Conservation (phyloP, 2,888 invertebrate species). For the Therioaphis trifolii region DNA sequence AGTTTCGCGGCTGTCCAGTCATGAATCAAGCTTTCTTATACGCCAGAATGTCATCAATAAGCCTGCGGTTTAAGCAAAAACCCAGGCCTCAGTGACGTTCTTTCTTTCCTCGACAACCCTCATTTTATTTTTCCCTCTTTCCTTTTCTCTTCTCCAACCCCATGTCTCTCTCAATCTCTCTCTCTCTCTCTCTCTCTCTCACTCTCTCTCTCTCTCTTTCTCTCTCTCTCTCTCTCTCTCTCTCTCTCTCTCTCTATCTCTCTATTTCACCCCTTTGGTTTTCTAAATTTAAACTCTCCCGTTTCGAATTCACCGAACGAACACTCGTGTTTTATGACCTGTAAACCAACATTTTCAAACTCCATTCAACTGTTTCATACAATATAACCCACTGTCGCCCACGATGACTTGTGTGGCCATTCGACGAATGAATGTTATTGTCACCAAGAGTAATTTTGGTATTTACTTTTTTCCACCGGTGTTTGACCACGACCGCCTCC, state of each 20-base stretch:
- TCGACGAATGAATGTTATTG: background rate
- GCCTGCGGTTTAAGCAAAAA: slow-evolving; percentile 45
- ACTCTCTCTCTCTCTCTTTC: background rate
- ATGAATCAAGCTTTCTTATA: slow-evolving; percentile 57
- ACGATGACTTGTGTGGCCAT: background rate
- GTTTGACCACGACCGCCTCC: no score
- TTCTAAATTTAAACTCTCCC: background rate
- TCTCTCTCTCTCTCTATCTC: no score
- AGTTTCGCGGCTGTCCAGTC: slow-evolving; percentile 19
- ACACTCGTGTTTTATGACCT: slow-evolving; percentile 25
- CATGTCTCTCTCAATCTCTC: no score
- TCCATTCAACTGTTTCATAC: background rate
- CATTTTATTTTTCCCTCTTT: no score
- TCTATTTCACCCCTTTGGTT: no score
- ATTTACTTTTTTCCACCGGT: background rate
- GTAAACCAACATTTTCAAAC: slow-evolving; percentile 8
- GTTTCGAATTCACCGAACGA: background rate
- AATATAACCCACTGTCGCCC: background rate
- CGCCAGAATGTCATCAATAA: slow-evolving; percentile 43
- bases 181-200: no score
- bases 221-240: background rate
- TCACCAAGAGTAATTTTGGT: background rate
- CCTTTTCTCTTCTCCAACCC: no score
- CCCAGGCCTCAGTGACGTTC: background rate
- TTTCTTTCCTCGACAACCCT: no score